Conservation (phyloP, 2,113 vertebrate species). For the Coptodon rendalli region DNA sequence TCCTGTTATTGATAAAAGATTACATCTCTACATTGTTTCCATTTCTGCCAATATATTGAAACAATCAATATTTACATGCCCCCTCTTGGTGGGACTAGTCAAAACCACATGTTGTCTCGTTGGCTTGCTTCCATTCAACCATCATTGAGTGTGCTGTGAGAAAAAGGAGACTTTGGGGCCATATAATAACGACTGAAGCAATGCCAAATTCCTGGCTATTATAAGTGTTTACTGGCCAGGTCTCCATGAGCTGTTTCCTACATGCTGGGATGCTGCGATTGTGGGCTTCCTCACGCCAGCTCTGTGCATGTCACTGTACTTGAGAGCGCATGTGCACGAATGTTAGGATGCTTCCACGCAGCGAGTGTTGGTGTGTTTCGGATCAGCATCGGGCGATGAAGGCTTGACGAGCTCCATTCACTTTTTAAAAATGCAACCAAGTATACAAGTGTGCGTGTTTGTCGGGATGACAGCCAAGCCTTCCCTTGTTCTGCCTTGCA, state of each 20-base stretch:
- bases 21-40: conserved; percentile 46
- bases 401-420: conserved; percentile 34
- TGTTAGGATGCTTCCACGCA: neutral
- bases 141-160: conserved; percentile 8
- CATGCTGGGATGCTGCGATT: conserved; percentile 18
- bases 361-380: neutral
- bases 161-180: conserved; percentile 25
- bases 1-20: conserved; percentile 56
- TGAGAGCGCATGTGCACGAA: neutral
- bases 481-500: conserved; percentile 30
- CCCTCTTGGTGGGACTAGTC: conserved; percentile 32
- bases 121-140: conserved; percentile 35
- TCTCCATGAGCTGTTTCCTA: conserved; percentile 39
- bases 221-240: conserved; percentile 54
- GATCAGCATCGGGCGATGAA: conserved; percentile 35
- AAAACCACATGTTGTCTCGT: conserved; percentile 47
- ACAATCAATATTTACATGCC: conserved; percentile 63
- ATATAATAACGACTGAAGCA: conserved; percentile 39
- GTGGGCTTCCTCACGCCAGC: neutral
- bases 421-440: neutral
- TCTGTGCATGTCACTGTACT: neutral
- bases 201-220: conserved; percentile 57
- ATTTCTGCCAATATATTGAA: conserved; percentile 55
- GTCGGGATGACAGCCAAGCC: neutral
- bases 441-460: neutral